Percentiles rank a stretch among this genome's conserved stretches.
These are phyloP conservation scores for Chaetodon trifasciatus DNA, from an alignment of 2,797 vertebrate genomes.

Conservation along the genomic window DNA sequence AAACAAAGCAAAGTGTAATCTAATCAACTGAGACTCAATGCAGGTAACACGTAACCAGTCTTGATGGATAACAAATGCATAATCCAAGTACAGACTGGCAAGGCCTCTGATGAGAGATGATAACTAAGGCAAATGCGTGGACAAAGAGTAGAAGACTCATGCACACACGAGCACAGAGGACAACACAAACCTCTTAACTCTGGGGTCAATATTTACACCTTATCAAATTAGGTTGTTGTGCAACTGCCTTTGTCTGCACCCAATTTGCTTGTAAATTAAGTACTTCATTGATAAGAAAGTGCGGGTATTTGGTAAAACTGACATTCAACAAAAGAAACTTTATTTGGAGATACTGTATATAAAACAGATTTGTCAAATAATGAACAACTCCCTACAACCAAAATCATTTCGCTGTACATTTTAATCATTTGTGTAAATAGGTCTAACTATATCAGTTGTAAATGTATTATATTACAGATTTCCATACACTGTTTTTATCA, in stretches of 20 bases:
- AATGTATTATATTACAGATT: slow-evolving; percentile 59
- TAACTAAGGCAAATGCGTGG: slow-evolving; percentile 75
- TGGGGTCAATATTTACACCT: slow-evolving; percentile 40
- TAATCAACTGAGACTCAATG: slow-evolving; percentile 11
- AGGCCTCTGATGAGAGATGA: slow-evolving; percentile 77
- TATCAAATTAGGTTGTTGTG: slow-evolving; percentile 26
- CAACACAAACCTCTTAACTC: slow-evolving; percentile 26
- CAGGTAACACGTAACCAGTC: slow-evolving; percentile 36
- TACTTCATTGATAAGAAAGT: slow-evolving; percentile 41
- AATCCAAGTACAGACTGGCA: slow-evolving; percentile 61
- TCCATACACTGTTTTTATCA: slow-evolving; percentile 36
- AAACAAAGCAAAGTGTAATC: slow-evolving; percentile 20
- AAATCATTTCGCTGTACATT: slow-evolving; percentile 36
- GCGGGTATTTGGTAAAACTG: slow-evolving; percentile 49
- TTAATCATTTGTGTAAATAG: slow-evolving; percentile 50
- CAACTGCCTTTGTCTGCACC: slow-evolving; percentile 16
- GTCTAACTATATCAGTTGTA: slow-evolving; percentile 28
- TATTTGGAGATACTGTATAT: slow-evolving; percentile 39
- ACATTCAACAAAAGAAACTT: slow-evolving; percentile 49
- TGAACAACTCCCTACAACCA: slow-evolving; percentile 25
- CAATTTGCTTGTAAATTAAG: slow-evolving; percentile 30
- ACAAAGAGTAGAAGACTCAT: slow-evolving; percentile 49
- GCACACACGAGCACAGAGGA: slow-evolving; percentile 32
- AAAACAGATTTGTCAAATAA: slow-evolving; percentile 54
- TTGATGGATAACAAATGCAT: slow-evolving; percentile 41